Base-by-base conservation (phyloP, 2,888 invertebrate genomes). In the Nudaria mundana region DNA sequence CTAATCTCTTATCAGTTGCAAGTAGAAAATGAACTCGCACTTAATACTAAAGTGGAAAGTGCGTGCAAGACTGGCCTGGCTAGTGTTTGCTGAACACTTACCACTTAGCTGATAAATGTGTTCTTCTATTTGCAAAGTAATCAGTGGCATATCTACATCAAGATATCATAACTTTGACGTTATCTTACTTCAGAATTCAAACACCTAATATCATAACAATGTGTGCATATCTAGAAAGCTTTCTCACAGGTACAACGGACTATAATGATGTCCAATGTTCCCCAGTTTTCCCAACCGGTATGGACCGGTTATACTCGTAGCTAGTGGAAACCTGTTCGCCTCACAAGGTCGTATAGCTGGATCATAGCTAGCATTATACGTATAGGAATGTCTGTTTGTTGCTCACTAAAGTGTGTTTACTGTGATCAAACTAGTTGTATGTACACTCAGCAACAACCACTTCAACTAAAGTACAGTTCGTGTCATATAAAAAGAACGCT, bases 271-370 rank as follows among this genome's bases (percentile, higher is more conserved):
- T 49, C 47, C 49, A 56, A 40, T 38, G 44, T 59, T 60, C 60
- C 57, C 57, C 49, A 57, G 57, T 57, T 56, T 57, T 52, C 60
- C 52, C 30, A 43, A 43, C 42, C 42, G 42, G 42, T 38, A 25
- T 25, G 14, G 36, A 59, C 56, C 49, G 52, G 56, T 59, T 20
- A 15, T n/a, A n/a, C n/a, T n/a, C n/a, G n/a, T 11, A 16, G 45
- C 60, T 47, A 38, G 60, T 36, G 18, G 33, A 26, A 34, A 48
- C 44, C 51, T 40, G 53, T 48, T 63, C 34, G 48, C 59, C 65
- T 65, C 49, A 49, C 63, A 63, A 63, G 63, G 63, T 63, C 63
- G 55, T 36, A 26, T 28, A 40, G 50, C 45, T 41, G 50, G 48
- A 46, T 48, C 40, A 32, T 5, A 33, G 13, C 14, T 14, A 7